Evolutionary conservation across 2,797 vertebrate genomes (phyloP).

Genomic region (Gorsachius magnificus): DNA sequence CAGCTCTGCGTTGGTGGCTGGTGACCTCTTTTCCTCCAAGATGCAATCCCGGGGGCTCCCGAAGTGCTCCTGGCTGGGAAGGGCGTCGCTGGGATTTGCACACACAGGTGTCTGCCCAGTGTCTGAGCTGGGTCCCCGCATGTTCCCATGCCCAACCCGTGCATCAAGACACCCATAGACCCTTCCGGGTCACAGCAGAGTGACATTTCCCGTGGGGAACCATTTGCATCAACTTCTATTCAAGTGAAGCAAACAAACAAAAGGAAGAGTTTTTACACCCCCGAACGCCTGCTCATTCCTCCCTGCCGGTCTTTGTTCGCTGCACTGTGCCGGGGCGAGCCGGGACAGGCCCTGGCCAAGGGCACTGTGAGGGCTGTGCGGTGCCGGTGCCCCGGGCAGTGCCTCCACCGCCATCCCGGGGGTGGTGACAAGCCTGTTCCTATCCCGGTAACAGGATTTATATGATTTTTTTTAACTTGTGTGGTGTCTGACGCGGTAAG

Average conservation of each 20-base stretch:
- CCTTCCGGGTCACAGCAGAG: background rate
- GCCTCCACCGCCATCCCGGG: rapidly evolving
- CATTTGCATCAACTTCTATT: background rate
- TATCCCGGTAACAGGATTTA: background rate
- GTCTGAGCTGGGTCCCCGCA: rapidly evolving
- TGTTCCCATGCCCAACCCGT: background rate
- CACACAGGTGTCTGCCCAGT: background rate
- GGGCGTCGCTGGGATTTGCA: background rate
- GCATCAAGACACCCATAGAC: background rate
- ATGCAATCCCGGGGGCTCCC: background rate
- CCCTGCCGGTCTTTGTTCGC: background rate
- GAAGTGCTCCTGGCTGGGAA: rapidly evolving
- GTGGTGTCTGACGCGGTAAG: rapidly evolving
- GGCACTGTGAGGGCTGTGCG: background rate
- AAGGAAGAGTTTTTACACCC: background rate
- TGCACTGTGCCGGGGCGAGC: background rate
- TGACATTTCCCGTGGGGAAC: background rate
- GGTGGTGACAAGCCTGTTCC: background rate
- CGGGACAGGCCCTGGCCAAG: background rate
- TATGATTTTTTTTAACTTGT: background rate
- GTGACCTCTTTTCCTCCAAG: background rate
- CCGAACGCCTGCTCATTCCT: background rate
- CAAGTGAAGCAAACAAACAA: conserved; percentile 4
- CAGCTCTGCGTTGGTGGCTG: background rate
- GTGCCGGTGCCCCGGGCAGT: background rate